A percentile compares a stretch with the other conserved stretches of the same genome.
Conservation (phyloP, 2,797 vertebrate genomes). For the Sphenodon punctatus region DNA sequence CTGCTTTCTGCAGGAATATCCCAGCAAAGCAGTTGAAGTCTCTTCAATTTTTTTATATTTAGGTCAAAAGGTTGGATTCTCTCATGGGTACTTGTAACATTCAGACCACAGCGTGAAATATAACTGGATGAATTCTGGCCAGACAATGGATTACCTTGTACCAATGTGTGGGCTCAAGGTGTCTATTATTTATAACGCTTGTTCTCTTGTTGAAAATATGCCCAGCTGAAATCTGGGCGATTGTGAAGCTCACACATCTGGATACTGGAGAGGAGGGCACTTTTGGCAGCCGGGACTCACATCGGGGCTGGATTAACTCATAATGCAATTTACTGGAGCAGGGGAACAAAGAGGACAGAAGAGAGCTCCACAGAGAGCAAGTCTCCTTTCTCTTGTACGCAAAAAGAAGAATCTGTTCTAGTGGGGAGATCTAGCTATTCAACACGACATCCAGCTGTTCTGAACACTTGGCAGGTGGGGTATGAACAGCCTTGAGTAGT, state of each 20-base stretch:
- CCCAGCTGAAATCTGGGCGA: conserved; percentile 24
- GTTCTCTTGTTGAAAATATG: conserved; percentile 34
- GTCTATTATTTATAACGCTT: conserved; percentile 62
- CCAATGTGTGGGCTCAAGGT: conserved; percentile 38
- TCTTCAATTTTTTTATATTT: neutral
- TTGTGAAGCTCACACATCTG: neutral
- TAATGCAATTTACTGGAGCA: too few relatives aligned
- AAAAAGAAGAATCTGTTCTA: too few relatives aligned
- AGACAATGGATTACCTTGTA: conserved; percentile 36
- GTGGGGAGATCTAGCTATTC: neutral
- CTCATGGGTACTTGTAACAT: neutral
- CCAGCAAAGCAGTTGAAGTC: neutral
- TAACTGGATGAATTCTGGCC: neutral
- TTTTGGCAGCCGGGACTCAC: conserved; percentile 13
- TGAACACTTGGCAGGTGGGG: neutral
- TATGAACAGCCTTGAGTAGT: neutral
- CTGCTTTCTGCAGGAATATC: neutral
- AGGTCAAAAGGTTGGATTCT: conserved; percentile 30
- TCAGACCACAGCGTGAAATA: conserved; percentile 11
- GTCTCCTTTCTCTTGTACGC: neutral
- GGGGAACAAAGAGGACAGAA: too few relatives aligned
- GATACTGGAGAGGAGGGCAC: neutral
- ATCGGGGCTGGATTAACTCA: too few relatives aligned
- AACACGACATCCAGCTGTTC: neutral
- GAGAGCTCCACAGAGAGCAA: neutral